These are phyloP conservation scores for Mizuhopecten yessoensis DNA, from an alignment of 1,140 invertebrate genomes.

Conservation along the genomic window DNA sequence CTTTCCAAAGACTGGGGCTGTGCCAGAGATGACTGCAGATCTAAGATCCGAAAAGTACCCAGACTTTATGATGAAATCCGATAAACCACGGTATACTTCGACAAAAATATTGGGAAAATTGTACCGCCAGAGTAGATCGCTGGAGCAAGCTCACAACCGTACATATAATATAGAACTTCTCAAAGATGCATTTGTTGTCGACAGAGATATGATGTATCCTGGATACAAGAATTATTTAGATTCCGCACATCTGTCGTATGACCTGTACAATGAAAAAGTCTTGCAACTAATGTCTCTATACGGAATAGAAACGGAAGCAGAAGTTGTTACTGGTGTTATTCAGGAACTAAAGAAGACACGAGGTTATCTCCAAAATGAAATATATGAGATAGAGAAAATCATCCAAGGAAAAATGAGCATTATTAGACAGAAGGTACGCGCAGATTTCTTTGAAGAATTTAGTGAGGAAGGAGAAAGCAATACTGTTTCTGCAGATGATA, in stretches of 20 bases:
- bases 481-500: neutral
- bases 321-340: slow-evolving; percentile 48
- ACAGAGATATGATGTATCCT: neutral
- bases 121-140: slow-evolving; percentile 20
- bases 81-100: slow-evolving; percentile 46
- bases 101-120: slow-evolving; percentile 48
- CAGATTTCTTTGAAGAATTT: slow-evolving; percentile 51
- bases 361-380: slow-evolving; percentile 50
- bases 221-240: slow-evolving; percentile 44
- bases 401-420: slow-evolving; percentile 46
- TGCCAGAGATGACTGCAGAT: slow-evolving; percentile 47
- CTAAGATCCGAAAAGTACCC: slow-evolving; percentile 49
- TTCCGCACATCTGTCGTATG: neutral
- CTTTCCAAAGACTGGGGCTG: slow-evolving; percentile 49
- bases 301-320: slow-evolving; percentile 55
- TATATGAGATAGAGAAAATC: slow-evolving; percentile 41
- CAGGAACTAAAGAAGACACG: neutral
- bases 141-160: neutral
- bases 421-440: neutral
- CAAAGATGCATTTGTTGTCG: neutral
- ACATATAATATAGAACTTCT: neutral
- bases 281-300: slow-evolving; percentile 44
- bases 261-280: slow-evolving; percentile 46
- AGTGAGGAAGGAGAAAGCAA: slow-evolving; percentile 42
- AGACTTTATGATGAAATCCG: slow-evolving; percentile 53